Percentiles rank a stretch among this genome's conserved stretches.
Conservation (phyloP, 2,113 vertebrate genomes). For the Odocoileus virginianus region DNA sequence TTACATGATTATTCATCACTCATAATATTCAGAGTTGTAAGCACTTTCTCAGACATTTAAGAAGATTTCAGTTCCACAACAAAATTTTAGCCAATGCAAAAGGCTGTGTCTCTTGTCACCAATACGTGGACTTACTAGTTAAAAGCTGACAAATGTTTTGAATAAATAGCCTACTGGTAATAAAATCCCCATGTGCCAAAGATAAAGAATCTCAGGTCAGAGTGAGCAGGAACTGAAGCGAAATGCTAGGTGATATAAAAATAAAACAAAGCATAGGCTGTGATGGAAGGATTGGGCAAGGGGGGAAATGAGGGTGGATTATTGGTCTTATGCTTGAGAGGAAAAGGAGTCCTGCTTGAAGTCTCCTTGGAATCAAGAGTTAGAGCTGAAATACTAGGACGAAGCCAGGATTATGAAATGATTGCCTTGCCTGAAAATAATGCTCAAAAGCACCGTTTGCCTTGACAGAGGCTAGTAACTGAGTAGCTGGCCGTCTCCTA, state of each 20-base stretch:
- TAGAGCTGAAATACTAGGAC: background rate
- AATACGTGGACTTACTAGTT: background rate
- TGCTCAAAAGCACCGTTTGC: background rate
- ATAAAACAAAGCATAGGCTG: background rate
- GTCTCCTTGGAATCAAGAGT: background rate
- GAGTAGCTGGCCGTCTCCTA: background rate
- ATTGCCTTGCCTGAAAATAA: background rate
- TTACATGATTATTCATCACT: background rate
- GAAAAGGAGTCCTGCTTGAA: background rate
- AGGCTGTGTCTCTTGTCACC: background rate
- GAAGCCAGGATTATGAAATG: background rate
- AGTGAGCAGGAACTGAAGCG: background rate
- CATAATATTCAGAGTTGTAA: background rate
- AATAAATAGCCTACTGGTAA: background rate
- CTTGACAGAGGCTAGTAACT: background rate
- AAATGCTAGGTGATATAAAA: background rate
- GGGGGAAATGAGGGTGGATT: background rate
- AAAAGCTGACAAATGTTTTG: background rate
- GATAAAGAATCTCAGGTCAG: background rate
- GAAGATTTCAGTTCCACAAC: background rate
- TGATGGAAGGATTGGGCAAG: background rate
- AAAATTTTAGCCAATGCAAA: background rate
- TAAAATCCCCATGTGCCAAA: background rate
- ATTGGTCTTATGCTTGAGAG: background rate
- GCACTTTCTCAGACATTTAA: background rate